Base-by-base conservation (phyloP, 30 jellyfish, hydroid and myxozoan genomes). In the Hydractinia echinata region DNA sequence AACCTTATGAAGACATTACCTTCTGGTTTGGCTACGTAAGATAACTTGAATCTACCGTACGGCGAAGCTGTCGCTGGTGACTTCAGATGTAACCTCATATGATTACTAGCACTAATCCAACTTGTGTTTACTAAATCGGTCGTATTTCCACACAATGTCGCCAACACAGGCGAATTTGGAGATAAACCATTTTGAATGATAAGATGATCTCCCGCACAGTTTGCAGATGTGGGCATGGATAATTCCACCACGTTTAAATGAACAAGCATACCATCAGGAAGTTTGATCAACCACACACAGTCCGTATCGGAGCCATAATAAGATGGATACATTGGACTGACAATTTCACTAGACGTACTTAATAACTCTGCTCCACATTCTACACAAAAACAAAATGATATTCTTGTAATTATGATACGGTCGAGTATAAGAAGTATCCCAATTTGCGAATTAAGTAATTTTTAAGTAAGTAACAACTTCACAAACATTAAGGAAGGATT, bases 241-340 rank as follows among this genome's bases (percentile, higher is more conserved):
- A 90, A 76, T 67, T 78, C 79, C 44, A 86, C 14, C 30, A 78
- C 73, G 19, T 87, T 48, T 49, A 90, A 53, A 16, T 76, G 49
- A n/a, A 90, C 67, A 55, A 85, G 83, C 88, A 72, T 60, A 51
- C 84, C 89, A 60, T 84, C 61, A 3, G 88, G 86, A 4, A 58
- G 83, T 20, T 74, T 86, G 21, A 90, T n/a, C 50, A 53, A 48
- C 95, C 95, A 90, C 52, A 60, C 89, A 73, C 97, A 90, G 21
- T 90, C 88, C 76, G 77, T 53, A 69, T 79, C 77, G 48, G 85
- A 71, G 4, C 94, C 89, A 81, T 90, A 90, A 6, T 90, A 83
- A 14, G 49, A 20, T 16, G 97, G 97, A 76, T 62, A 90, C 72
- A 81, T 60, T 13, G 97, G 97, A 18, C 93, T 72, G n/a, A 53